phyloP scores from a whole-genome alignment of 1,140 invertebrate species.

The Dinoponera quadriceps region DNA sequence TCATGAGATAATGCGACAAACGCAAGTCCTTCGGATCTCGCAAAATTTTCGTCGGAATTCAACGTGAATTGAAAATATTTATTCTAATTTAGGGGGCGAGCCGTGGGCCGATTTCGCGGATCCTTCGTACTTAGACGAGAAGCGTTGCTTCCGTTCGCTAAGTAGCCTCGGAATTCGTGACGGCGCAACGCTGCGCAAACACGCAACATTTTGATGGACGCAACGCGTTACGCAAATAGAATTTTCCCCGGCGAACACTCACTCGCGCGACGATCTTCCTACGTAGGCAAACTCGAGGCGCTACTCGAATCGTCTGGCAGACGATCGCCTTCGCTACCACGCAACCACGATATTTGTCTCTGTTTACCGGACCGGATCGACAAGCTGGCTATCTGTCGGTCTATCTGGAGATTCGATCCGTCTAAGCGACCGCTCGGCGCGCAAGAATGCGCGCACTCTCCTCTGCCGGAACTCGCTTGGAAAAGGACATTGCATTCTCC shows the following conservation, averaged over 20 bases:
- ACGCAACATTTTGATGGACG: not conserved
- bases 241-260: not conserved
- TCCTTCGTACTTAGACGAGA: too few relatives aligned
- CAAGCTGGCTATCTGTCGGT: constrained; percentile 52
- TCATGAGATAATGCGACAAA: not conserved
- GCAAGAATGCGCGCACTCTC: constrained; percentile 13
- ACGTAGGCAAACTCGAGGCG: constrained; percentile 4
- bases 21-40: not conserved
- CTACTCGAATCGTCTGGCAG: not conserved
- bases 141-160: not conserved
- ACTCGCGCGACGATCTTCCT: not conserved
- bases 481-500: constrained; percentile 27
- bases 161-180: not conserved
- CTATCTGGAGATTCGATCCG: constrained; percentile 62
- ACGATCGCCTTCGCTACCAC: not conserved
- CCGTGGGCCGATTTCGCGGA: too few relatives aligned
- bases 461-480: not conserved
- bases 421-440: constrained; percentile 41
- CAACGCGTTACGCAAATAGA: not conserved
- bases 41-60: too few relatives aligned
- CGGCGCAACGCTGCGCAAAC: not conserved
- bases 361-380: constrained; percentile 42
- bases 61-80: too few relatives aligned
- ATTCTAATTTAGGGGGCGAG: too few relatives aligned
- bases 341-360: constrained; percentile 12